Conservation (phyloP, 2,113 vertebrate genomes). For the Kryptolebias marmoratus region DNA sequence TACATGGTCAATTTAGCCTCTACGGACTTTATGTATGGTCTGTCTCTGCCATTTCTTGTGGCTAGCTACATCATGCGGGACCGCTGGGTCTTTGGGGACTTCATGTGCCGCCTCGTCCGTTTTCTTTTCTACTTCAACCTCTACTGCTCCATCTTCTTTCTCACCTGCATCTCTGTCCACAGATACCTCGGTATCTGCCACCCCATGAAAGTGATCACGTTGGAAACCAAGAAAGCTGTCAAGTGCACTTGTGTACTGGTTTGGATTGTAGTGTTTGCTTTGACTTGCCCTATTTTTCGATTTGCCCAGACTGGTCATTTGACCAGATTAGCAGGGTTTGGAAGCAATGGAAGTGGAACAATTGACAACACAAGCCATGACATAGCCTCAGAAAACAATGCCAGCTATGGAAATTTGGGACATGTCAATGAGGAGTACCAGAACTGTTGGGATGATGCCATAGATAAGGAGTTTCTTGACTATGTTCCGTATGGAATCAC, state of each 20-base stretch:
- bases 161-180: slow-evolving; percentile 89
- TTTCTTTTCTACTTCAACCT: slow-evolving; percentile 90
- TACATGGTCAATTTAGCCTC: slow-evolving; percentile 88
- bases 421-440: slow-evolving; percentile 61
- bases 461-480: slow-evolving; percentile 82
- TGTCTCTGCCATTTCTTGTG: slow-evolving; percentile 86
- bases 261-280: slow-evolving; percentile 83
- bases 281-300: slow-evolving; percentile 85
- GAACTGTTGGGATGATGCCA: slow-evolving; percentile 86
- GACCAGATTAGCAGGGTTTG: slow-evolving; percentile 31
- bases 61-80: slow-evolving; percentile 83
- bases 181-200: slow-evolving; percentile 85
- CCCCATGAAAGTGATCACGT: slow-evolving; percentile 81
- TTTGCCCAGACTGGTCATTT: slow-evolving; percentile 81
- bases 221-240: slow-evolving; percentile 82
- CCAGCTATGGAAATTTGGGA: neutral
- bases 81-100: slow-evolving; percentile 85
- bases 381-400: slow-evolving; percentile 31
- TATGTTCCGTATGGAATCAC: slow-evolving; percentile 85
- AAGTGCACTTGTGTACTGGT: slow-evolving; percentile 82
- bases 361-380: slow-evolving; percentile 13
- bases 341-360: slow-evolving; percentile 13
- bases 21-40: slow-evolving; percentile 86
- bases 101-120: slow-evolving; percentile 86
- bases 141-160: slow-evolving; percentile 89